These are phyloP conservation scores for Pinna nobilis DNA, from an alignment of 1,140 invertebrate species.

Conservation along the genomic window DNA sequence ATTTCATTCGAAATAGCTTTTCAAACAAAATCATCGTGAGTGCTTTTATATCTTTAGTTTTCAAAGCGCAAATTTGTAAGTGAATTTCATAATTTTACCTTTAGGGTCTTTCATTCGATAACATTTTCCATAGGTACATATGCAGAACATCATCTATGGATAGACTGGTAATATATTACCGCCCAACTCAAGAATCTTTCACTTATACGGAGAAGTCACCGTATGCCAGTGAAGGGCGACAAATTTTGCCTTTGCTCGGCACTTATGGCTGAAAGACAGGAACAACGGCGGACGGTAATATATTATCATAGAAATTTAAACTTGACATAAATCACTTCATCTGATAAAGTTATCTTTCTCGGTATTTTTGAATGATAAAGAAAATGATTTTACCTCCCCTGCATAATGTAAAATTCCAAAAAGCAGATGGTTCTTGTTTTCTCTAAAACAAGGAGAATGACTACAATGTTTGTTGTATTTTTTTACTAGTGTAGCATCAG, in stretches of 20 bases:
- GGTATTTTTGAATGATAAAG: not conserved
- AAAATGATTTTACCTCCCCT: conserved; percentile 34
- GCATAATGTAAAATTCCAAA: conserved; percentile 51
- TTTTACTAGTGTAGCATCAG: conserved; percentile 28
- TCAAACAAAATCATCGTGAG: not conserved
- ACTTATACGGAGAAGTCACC: too few relatives aligned
- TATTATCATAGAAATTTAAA: not conserved
- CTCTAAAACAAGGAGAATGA: not conserved
- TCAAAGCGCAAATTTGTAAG: not conserved
- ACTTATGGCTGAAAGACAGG: too few relatives aligned
- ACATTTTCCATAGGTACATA: not conserved
- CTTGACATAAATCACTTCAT: too few relatives aligned
- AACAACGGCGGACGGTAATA: too few relatives aligned
- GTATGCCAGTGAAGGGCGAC: too few relatives aligned
- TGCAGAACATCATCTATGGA: not conserved
- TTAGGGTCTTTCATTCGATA: not conserved
- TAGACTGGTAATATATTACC: not conserved
- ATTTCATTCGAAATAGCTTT: not conserved
- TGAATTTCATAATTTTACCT: not conserved
- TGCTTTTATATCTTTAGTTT: not conserved
- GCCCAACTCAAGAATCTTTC: too few relatives aligned
- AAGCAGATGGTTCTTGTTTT: not conserved
- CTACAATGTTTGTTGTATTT: conserved; percentile 21
- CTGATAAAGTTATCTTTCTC: not conserved
- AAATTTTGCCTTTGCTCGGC: too few relatives aligned